Conservation (phyloP, 2,888 invertebrate species). For the Anoplius nigerrimus region DNA sequence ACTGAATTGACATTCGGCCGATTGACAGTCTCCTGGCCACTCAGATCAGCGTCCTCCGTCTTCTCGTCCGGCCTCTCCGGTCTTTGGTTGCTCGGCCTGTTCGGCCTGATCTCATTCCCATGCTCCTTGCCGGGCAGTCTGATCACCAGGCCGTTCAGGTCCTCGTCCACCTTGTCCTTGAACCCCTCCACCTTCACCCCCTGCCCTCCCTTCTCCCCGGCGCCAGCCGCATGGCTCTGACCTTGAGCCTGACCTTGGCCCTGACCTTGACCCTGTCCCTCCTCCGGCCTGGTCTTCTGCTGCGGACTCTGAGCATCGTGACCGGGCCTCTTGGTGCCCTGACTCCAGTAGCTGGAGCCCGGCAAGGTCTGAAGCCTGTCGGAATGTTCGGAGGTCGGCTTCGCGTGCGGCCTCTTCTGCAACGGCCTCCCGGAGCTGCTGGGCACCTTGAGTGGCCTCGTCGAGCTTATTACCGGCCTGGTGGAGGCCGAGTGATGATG, state of each 20-base stretch:
- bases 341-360: slow-evolving; percentile 32
- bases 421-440: slow-evolving; percentile 51
- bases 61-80: slow-evolving; percentile 65
- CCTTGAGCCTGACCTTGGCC: too few species aligned
- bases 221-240: slow-evolving; percentile 26
- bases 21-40: slow-evolving; percentile 67
- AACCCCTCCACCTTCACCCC: slow-evolving; percentile 39
- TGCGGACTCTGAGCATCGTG: slow-evolving; percentile 32
- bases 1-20: slow-evolving; percentile 67
- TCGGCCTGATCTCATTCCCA: slow-evolving; percentile 54
- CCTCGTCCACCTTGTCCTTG: slow-evolving; percentile 65
- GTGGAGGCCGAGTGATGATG: slow-evolving; percentile 68
- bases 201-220: slow-evolving; percentile 2
- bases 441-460: slow-evolving; percentile 56
- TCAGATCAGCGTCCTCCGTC: slow-evolving; percentile 61
- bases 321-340: slow-evolving; percentile 35
- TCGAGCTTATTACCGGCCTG: too few species aligned
- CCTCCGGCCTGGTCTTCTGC: slow-evolving; percentile 55
- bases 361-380: slow-evolving; percentile 46
- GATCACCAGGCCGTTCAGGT: slow-evolving; percentile 61
- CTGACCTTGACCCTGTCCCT: too few species aligned
- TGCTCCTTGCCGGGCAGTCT: slow-evolving; percentile 68
- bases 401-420: slow-evolving; percentile 69
- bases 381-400: slow-evolving; percentile 63
- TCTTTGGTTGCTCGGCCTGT: slow-evolving; percentile 59